phyloP scores from a whole-genome alignment of 2,888 invertebrate species.

The Drosophila conformis region DNA sequence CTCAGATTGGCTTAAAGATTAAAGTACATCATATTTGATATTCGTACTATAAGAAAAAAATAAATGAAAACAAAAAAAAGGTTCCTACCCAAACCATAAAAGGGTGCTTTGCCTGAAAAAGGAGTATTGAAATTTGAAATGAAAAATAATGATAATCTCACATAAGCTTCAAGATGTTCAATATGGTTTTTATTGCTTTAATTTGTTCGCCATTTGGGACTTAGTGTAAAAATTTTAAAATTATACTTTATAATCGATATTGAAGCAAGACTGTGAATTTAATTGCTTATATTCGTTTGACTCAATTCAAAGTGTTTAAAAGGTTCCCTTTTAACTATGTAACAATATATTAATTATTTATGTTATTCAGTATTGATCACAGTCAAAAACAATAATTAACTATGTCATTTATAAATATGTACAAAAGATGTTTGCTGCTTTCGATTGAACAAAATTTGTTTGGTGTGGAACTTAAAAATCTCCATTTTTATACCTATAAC shows the following conservation, averaged over 20 bases:
- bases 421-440: slow-evolving; percentile 27
- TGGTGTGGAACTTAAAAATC: slow-evolving; percentile 16
- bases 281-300: slow-evolving; percentile 64
- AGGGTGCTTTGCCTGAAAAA: not conserved
- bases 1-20: not conserved
- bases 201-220: slow-evolving; percentile 1
- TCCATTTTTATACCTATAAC: slow-evolving; percentile 12
- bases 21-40: slow-evolving; percentile 9
- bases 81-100: not conserved
- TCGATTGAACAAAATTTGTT: slow-evolving; percentile 25
- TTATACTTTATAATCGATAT: slow-evolving; percentile 29
- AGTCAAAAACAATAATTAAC: slow-evolving; percentile 72
- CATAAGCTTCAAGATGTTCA: not conserved
- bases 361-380: slow-evolving; percentile 77
- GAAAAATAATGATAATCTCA: not conserved
- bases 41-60: not conserved
- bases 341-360: slow-evolving; percentile 50
- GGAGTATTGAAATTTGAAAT: not conserved
- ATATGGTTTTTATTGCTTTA: slow-evolving; percentile 12
- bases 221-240: not conserved
- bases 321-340: slow-evolving; percentile 27
- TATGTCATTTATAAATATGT: slow-evolving; percentile 43
- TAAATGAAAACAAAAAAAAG: not conserved
- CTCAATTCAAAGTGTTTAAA: slow-evolving; percentile 39
- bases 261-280: slow-evolving; percentile 59